phyloP scores from a whole-genome alignment of 2,113 vertebrate species.

The Equus quagga region DNA sequence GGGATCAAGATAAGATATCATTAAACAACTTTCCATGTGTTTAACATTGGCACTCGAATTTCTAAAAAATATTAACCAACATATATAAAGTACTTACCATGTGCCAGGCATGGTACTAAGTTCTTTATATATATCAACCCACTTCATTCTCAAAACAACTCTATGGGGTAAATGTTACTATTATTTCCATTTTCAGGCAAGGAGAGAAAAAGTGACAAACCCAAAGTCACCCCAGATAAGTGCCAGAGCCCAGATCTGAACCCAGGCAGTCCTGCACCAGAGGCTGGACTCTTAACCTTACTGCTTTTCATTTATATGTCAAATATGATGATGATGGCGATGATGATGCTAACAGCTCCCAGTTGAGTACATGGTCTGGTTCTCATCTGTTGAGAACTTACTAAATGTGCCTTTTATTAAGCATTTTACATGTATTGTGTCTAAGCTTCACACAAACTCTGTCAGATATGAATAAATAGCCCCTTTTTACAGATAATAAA shows the following conservation, averaged over 20 bases:
- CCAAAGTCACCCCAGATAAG: background rate
- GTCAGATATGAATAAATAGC: background rate
- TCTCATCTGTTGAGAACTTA: background rate
- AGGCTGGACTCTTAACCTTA: background rate
- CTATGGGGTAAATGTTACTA: background rate
- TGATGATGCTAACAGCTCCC: background rate
- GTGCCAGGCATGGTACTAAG: background rate
- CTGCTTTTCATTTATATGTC: background rate
- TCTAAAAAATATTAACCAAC: background rate
- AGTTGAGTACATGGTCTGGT: background rate
- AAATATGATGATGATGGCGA: background rate
- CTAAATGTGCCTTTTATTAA: background rate
- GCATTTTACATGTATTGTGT: background rate
- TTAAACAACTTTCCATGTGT: background rate
- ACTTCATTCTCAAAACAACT: background rate
- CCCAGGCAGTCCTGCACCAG: background rate
- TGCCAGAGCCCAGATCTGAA: background rate
- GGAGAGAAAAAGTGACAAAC: background rate
- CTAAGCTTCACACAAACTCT: background rate
- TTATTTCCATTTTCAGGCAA: background rate
- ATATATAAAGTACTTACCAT: background rate
- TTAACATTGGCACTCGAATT: background rate
- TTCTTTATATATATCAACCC: background rate
- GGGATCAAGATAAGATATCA: background rate
- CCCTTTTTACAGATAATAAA: background rate